Evolutionary conservation across 2,113 vertebrate species (phyloP), one percentile per base, ranked within the genome.

Genomic region (Cavia aperea): DNA sequence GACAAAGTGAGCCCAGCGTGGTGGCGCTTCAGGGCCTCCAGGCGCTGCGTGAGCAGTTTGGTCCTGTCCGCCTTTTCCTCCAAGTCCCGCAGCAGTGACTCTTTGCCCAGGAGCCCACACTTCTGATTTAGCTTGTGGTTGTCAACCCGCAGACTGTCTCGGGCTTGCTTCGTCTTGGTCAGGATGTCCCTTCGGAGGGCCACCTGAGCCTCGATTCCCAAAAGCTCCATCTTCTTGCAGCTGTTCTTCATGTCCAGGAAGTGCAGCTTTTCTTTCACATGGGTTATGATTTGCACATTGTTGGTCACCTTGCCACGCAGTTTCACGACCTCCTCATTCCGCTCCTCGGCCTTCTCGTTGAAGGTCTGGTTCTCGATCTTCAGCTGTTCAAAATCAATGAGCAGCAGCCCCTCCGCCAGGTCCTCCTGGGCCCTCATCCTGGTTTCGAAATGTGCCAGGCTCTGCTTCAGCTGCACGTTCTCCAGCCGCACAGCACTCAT

Each of bases 251-350:
- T 91, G 65, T 98, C 97, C n/a, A 97, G 93, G 51, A 98, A 98
- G 87, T 97, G 93, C 5, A 99, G 81, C 96, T 98, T 99, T 73
- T 99, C 98, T 92, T 98, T 99, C 29, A 98, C 12, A 2, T 99
- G 98, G 12, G 97, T 97, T 33, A 99, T 96, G 8, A 97, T 93
- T 62, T 97, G 98, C 51, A 98, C 97, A 0, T 97, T 94, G 70
- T 90, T 91, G 0, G 95, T 95, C 26, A 98, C 95, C 81, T 98
- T 98, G 92, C 70, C 94, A 31, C 88, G 97, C 29, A 99, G 97
- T 90, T 98, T 98, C 0, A 96, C 4, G 0, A 97, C 96, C 62
- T 99, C 98, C 77, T 98, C 97, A 0, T 94, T 96, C 3, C 98
- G 96, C 86, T 97, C 97, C 24, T 98, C 97, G 0, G 96, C 91